Evolutionary conservation across 2,797 vertebrate species (phyloP).

Genomic region (Peromyscus aztecus): DNA sequence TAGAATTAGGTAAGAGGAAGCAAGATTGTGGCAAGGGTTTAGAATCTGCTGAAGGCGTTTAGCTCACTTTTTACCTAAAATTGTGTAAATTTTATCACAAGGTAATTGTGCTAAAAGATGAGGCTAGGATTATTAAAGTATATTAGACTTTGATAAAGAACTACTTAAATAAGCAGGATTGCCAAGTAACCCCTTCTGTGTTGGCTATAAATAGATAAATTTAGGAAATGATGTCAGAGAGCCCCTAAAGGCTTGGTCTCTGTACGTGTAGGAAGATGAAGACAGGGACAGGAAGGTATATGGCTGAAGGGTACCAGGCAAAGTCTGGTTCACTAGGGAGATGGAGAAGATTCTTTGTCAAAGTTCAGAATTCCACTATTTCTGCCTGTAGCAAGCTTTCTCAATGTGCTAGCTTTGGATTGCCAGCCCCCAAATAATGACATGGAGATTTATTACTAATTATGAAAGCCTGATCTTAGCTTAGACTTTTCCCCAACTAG

Average conservation of each 20-base stretch:
- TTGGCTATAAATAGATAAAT: not conserved
- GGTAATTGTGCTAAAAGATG: conserved; percentile 38
- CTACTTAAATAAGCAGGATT: not conserved
- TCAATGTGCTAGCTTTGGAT: not conserved
- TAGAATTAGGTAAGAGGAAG: conserved; percentile 30
- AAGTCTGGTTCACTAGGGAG: not conserved
- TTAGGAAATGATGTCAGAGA: conserved; percentile 27
- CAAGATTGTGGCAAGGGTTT: conserved; percentile 25
- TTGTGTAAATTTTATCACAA: not conserved
- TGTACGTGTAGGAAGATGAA: not conserved
- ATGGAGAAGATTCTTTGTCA: not conserved
- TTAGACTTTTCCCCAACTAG: no score
- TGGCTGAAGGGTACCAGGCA: not conserved
- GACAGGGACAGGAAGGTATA: not conserved
- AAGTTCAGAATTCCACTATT: not conserved
- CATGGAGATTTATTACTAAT: not conserved
- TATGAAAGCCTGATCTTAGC: not conserved
- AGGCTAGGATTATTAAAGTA: conserved; percentile 44
- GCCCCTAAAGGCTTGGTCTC: not conserved
- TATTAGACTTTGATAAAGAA: conserved; percentile 15
- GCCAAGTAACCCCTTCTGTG: not conserved
- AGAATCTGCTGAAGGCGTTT: conserved; percentile 31
- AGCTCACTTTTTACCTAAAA: not conserved
- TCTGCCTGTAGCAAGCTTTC: not conserved
- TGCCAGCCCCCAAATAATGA: no score